phyloP scores from a whole-genome alignment of 1,140 invertebrate species.

The Magallana angulata region DNA sequence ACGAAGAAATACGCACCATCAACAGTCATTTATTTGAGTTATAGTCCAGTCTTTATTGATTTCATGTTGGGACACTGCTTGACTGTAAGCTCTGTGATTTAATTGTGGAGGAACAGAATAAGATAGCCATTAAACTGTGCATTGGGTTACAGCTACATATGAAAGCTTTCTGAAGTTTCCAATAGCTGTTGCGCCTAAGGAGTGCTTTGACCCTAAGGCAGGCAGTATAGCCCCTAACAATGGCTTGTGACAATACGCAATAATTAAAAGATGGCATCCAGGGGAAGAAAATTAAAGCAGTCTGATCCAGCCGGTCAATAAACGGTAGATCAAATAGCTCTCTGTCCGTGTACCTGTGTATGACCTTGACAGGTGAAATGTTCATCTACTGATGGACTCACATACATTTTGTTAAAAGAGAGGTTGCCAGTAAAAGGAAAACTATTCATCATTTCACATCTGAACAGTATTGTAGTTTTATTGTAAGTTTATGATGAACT shows the following conservation, averaged over 20 bases:
- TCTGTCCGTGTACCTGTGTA: background rate
- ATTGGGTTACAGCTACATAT: background rate
- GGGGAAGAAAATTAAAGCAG: background rate
- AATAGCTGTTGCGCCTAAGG: background rate
- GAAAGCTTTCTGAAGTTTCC: background rate
- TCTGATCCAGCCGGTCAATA: background rate
- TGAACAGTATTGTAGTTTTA: no score
- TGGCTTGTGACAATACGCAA: background rate
- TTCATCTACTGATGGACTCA: background rate
- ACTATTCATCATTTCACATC: no score
- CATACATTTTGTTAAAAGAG: no score
- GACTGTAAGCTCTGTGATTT: conserved; percentile 20
- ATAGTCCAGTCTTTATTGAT: conserved; percentile 9
- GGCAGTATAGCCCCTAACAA: background rate
- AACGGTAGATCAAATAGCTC: background rate
- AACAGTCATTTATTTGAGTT: background rate
- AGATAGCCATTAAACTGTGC: background rate
- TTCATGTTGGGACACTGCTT: conserved; percentile 18
- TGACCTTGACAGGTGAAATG: background rate
- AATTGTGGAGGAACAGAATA: conserved; percentile 24
- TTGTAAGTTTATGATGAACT: no score
- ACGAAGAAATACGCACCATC: background rate
- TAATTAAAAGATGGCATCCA: background rate
- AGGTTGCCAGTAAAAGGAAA: no score
- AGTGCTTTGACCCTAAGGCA: background rate